A percentile compares a stretch with the other conserved stretches of the same genome.
Conservation (phyloP, 2,113 vertebrate species). For the Sorex araneus region DNA sequence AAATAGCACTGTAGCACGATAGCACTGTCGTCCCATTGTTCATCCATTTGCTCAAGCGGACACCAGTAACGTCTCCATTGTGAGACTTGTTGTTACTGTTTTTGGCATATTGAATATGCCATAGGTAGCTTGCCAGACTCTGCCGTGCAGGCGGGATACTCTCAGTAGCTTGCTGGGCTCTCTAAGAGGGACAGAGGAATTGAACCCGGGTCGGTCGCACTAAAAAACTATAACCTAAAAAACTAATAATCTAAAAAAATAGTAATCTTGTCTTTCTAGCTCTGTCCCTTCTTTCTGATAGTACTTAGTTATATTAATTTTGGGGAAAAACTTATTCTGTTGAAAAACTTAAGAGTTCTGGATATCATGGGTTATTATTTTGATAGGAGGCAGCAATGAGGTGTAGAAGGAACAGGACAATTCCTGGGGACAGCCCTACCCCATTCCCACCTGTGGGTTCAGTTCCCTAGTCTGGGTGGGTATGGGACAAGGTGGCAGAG, state of each 20-base stretch:
- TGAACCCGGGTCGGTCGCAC: no score
- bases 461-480: slow-evolving; percentile 71
- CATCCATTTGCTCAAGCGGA: no score
- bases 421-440: slow-evolving; percentile 69
- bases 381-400: slow-evolving; percentile 57
- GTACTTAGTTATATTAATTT: slow-evolving; percentile 55
- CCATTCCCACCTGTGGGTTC: slow-evolving; percentile 73
- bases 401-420: slow-evolving; percentile 68
- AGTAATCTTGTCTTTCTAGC: slow-evolving; percentile 54
- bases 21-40: no score
- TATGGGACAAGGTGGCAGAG: slow-evolving; percentile 81
- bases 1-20: no score
- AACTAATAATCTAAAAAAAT: no score
- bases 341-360: slow-evolving; percentile 62
- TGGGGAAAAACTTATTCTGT: slow-evolving; percentile 71
- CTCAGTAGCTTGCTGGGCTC: no score
- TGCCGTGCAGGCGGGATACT: no score
- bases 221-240: slow-evolving; percentile 72
- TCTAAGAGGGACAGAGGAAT: no score
- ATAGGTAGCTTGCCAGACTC: no score
- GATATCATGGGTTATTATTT: slow-evolving; percentile 55
- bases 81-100: no score
- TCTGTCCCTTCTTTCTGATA: slow-evolving; percentile 82
- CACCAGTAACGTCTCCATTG: no score
- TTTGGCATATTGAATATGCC: no score